Conservation (phyloP, 2,113 vertebrate genomes). For the Gallinago paraguaiae region DNA sequence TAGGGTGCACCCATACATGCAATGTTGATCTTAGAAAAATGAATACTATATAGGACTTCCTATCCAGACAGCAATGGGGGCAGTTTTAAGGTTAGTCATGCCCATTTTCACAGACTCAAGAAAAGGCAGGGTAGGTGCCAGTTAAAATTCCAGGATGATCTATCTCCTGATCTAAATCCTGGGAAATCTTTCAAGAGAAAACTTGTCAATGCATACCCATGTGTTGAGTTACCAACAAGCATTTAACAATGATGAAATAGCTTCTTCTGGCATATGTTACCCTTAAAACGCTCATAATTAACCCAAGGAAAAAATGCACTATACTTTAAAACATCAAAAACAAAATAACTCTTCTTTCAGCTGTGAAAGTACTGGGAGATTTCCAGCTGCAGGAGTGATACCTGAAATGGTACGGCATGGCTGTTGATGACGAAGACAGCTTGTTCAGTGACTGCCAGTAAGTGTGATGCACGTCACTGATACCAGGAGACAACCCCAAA, state of each 20-base stretch:
- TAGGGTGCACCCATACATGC: background rate
- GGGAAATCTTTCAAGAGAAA: constrained; percentile 37
- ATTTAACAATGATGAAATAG: constrained; percentile 33
- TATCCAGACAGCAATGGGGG: background rate
- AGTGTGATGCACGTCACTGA: background rate
- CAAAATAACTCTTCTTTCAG: background rate
- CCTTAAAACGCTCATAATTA: background rate
- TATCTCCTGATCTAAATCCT: constrained; percentile 22
- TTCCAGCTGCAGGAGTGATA: background rate
- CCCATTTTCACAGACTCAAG: background rate
- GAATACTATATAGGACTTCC: background rate
- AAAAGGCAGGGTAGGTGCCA: background rate
- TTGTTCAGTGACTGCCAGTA: background rate
- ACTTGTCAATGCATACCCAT: constrained; percentile 43
- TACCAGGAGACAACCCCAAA: background rate
- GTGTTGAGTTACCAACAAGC: background rate
- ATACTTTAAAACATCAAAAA: background rate
- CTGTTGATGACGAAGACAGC: background rate
- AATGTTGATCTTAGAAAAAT: background rate
- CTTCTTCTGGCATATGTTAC: constrained; percentile 6
- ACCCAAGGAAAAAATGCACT: background rate
- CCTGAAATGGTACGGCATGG: background rate
- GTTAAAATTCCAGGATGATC: background rate
- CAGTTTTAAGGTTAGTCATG: background rate
- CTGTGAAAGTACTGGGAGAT: background rate